Evolutionary conservation across 2,797 vertebrate genomes (phyloP), one percentile per base, ranked within the genome.

Genomic region (Loriculus beryllinus): DNA sequence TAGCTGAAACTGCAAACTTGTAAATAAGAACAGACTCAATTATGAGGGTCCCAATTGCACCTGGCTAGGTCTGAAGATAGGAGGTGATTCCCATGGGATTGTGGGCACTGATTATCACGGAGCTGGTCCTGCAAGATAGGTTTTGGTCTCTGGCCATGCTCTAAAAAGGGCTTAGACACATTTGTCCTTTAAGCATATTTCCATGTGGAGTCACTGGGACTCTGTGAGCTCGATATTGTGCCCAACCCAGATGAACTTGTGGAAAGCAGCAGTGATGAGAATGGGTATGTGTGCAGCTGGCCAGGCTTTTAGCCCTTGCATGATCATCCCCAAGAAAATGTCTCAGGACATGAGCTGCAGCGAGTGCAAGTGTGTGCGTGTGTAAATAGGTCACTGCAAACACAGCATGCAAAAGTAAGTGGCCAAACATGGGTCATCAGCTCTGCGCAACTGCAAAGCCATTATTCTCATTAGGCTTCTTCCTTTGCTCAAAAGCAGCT

Each of bases 311-410:
- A 14, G 13, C 37, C 43, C 14, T 65, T 22, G 6, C 40, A 40
- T 0, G 1, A 4, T 60, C 8, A 6, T 86, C 45, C 35, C 28
- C 2, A 3, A 33, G 39, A 35, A 45, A 60, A 33, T 5, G 8
- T n/a, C 6, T 3, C 35, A 23, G 87, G 47, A 47, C 70, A 71
- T 6, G 28, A 80, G 26, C 40, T 43, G 31, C 72, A 76, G 62
- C 0, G 6, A 60, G 23, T 9, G 35, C 39, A 17, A 51, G n/a
- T 0, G 7, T 8, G 42, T 23, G 19, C 0, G 0, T 14, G 35
- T 47, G 42, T 31, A 12, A 35, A 43, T 9, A 47, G 60, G 42
- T 51, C 16, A 2, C 45, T 35, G n/a, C 65, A 68, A 72, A n/a
- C 57, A 14, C 18, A 10, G 48, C 2, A 0, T 1, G 1, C 54